Conservation (phyloP, 2,888 invertebrate species). For the Rhagophthalmus giganteus region DNA sequence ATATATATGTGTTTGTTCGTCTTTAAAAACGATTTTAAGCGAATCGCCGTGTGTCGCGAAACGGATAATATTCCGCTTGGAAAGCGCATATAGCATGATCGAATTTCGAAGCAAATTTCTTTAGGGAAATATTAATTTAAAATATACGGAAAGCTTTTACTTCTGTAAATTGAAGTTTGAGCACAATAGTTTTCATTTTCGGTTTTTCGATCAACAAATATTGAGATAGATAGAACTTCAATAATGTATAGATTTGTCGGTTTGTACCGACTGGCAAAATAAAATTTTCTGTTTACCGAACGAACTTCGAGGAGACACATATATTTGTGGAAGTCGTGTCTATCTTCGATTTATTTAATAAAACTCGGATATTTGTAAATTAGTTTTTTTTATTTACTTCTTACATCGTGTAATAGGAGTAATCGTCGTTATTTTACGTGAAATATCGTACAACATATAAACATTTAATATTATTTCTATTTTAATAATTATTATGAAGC, state of each 20-base stretch:
- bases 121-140: conserved; percentile 24
- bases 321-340: too few species aligned
- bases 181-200: conserved; percentile 30
- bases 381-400: conserved; percentile 17
- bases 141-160: conserved; percentile 16
- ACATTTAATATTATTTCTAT: conserved; percentile 39
- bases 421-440: conserved; percentile 28
- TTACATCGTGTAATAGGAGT: conserved; percentile 16
- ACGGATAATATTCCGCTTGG: neutral
- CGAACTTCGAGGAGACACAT: too few species aligned
- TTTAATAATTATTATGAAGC: conserved; percentile 44
- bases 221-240: conserved; percentile 20
- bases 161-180: conserved; percentile 23
- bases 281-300: too few species aligned
- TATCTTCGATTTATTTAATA: too few species aligned
- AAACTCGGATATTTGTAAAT: conserved; percentile 5
- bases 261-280: too few species aligned
- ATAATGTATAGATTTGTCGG: conserved; percentile 13
- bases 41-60: neutral
- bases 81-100: neutral
- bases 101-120: neutral
- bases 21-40: neutral
- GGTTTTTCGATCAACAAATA: conserved; percentile 24
- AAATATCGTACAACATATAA: conserved; percentile 45
- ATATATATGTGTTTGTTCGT: neutral